Evolutionary conservation across 2,888 invertebrate species (phyloP).

Genomic region (Tipula confusa): DNA sequence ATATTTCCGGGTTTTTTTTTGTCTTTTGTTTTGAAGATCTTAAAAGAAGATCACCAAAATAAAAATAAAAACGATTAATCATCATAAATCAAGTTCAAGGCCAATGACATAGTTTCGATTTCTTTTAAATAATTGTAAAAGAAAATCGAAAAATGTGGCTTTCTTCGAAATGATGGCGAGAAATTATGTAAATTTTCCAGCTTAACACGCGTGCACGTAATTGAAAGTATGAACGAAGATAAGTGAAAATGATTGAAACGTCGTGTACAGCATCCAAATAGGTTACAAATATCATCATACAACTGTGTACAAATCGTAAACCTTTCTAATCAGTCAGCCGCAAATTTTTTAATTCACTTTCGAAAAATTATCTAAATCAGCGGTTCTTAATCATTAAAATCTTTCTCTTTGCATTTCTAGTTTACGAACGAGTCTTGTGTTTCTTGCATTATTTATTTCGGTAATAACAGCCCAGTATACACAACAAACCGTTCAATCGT

Average conservation of each 20-base stretch:
- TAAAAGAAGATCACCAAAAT: background rate
- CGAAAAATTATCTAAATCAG: background rate
- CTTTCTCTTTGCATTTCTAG: background rate
- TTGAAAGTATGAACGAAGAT: background rate
- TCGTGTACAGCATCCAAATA: background rate
- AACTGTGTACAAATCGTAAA: background rate
- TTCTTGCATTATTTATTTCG: background rate
- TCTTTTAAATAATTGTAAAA: background rate
- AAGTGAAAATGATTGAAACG: background rate
- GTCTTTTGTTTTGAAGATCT: background rate
- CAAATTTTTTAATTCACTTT: background rate
- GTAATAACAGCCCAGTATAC: conserved; percentile 16
- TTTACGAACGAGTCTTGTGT: background rate
- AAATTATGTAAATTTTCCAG: background rate
- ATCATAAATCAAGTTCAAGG: background rate
- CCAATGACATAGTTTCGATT: conserved; percentile 15
- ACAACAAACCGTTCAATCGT: background rate
- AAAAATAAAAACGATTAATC: background rate
- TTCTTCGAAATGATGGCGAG: background rate
- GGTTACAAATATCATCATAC: background rate
- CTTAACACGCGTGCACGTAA: background rate
- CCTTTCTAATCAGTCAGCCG: background rate
- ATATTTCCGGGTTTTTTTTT: background rate
- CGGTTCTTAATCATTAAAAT: background rate
- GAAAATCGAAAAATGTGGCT: background rate